A percentile compares a stretch with the other conserved stretches of the same genome.
Conservation (phyloP, 2,113 vertebrate species). For the Telmatochromis sp. region DNA sequence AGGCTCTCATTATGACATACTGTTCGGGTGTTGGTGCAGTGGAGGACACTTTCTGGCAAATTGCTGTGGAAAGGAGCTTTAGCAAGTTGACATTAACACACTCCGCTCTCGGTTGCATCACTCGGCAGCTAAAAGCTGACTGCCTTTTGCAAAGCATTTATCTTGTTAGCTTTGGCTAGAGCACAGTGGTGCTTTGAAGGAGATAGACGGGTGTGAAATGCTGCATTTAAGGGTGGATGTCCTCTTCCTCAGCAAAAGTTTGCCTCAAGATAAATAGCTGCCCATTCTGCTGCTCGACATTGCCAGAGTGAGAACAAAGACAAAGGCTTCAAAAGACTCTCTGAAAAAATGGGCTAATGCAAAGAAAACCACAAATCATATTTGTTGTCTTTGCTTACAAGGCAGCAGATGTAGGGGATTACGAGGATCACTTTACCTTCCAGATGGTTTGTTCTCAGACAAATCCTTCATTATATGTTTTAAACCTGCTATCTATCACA, state of each 20-base stretch:
- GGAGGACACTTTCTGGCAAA: not conserved
- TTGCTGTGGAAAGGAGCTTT: slow-evolving; percentile 19
- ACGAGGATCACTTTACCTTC: not conserved
- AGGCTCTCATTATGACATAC: slow-evolving; percentile 32
- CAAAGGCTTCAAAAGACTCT: not conserved
- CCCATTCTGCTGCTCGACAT: not conserved
- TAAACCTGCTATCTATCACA: not conserved
- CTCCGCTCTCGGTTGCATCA: slow-evolving; percentile 16
- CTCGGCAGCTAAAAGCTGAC: not conserved
- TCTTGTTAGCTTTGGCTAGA: slow-evolving; percentile 19
- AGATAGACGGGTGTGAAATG: slow-evolving; percentile 1
- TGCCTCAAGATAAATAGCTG: slow-evolving; percentile 7
- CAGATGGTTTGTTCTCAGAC: slow-evolving; percentile 1
- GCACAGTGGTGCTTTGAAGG: not conserved
- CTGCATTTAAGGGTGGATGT: not conserved
- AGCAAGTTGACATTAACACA: slow-evolving; percentile 37
- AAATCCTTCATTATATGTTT: slow-evolving; percentile 1
- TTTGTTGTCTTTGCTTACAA: not conserved
- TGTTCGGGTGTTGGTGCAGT: not conserved
- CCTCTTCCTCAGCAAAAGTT: not conserved
- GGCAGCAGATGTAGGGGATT: not conserved
- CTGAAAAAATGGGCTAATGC: not conserved
- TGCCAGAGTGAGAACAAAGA: not conserved
- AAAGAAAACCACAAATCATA: not conserved
- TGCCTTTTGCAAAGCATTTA: not conserved